phyloP scores from a whole-genome alignment of 2,888 invertebrate species.

The Acronicta psi region DNA sequence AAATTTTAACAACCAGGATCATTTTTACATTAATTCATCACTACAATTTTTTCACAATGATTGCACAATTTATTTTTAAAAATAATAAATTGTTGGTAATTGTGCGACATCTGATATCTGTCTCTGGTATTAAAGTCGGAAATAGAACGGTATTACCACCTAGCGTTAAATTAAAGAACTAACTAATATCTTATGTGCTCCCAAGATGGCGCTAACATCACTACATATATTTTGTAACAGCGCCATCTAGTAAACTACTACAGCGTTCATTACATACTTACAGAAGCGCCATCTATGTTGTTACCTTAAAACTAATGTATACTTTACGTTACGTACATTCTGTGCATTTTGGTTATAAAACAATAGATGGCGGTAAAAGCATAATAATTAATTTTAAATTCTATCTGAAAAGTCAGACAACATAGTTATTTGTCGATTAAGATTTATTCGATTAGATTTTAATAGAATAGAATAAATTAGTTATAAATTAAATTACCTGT shows the following conservation, averaged over 20 bases:
- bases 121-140: background rate
- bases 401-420: no score
- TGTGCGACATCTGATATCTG: slow-evolving; percentile 23
- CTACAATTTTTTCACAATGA: no score
- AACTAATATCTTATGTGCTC: background rate
- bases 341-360: background rate
- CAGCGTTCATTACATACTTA: background rate
- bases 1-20: no score
- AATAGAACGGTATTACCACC: slow-evolving; percentile 7
- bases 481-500: slow-evolving; percentile 80
- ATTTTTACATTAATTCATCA: no score
- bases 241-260: slow-evolving; percentile 46
- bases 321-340: background rate
- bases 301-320: slow-evolving; percentile 1
- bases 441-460: no score
- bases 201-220: slow-evolving; percentile 33
- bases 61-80: no score
- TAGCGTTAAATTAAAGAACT: slow-evolving; percentile 4
- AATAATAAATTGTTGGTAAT: background rate
- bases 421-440: no score
- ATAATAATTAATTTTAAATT: no score
- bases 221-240: slow-evolving; percentile 2
- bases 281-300: slow-evolving; percentile 51
- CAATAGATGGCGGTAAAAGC: slow-evolving; percentile 55
- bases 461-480: no score